Evolutionary conservation across 2,797 vertebrate genomes (phyloP).

Genomic region (Gadopsis marmoratus): DNA sequence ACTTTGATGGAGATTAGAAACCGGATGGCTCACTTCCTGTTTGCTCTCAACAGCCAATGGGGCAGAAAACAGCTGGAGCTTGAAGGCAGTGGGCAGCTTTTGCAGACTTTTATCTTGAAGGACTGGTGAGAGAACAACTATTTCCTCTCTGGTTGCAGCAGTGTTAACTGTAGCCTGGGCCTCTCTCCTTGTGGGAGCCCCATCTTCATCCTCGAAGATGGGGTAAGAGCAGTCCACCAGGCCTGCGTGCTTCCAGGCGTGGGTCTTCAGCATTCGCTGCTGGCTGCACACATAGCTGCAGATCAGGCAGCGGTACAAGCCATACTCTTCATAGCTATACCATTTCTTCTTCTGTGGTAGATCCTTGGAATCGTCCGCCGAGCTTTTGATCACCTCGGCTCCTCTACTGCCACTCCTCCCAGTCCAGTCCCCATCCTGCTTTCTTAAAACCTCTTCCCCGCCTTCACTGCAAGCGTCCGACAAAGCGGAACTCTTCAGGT

Average conservation of each 20-base stretch:
- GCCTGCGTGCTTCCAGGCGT: constrained; percentile 97
- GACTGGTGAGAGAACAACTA: constrained; percentile 76
- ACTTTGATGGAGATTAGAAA: constrained; percentile 50
- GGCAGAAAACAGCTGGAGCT: constrained; percentile 86
- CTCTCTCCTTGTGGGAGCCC: constrained; percentile 76
- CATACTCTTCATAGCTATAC: constrained; percentile 94
- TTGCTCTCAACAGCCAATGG: constrained; percentile 72
- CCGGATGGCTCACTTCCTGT: constrained; percentile 53
- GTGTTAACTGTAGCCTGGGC: constrained; percentile 39
- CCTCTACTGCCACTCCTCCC: neutral
- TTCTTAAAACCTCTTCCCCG: constrained; percentile 39
- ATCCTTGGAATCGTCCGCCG: constrained; percentile 21
- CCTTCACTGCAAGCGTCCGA: constrained; percentile 25
- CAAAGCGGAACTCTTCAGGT: neutral
- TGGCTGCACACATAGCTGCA: constrained; percentile 97
- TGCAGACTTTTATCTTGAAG: constrained; percentile 73
- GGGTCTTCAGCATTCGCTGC: constrained; percentile 97
- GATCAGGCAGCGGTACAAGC: constrained; percentile 95
- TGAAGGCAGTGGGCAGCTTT: constrained; percentile 80
- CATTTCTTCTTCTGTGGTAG: constrained; percentile 88
- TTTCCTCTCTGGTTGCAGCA: constrained; percentile 57
- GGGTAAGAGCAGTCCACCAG: constrained; percentile 97
- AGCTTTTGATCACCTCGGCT: neutral
- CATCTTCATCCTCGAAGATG: constrained; percentile 93
- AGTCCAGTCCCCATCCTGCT: constrained; percentile 44